Percentiles rank a stretch among this genome's conserved stretches.
Conservation (phyloP, 2,888 invertebrate species). For the Carterocephalus palaemon region DNA sequence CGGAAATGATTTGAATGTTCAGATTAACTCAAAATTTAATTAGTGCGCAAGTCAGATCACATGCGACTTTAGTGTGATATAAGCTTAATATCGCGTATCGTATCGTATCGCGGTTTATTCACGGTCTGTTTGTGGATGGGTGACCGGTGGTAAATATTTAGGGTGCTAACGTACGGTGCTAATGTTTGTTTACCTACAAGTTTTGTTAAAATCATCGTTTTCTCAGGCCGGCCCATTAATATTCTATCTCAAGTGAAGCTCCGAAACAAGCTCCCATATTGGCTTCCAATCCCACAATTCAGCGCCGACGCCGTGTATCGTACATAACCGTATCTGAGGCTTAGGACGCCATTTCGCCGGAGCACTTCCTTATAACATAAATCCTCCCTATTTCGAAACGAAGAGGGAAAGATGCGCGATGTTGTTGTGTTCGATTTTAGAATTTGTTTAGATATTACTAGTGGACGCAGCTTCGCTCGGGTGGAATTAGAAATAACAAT, state of each 20-base stretch:
- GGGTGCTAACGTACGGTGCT: no score
- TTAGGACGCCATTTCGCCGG: conserved; percentile 66
- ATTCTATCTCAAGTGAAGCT: conserved; percentile 7
- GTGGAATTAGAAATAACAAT: no score
- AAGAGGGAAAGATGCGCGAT: conserved; percentile 37
- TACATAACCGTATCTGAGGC: conserved; percentile 64
- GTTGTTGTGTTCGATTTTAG: conserved; percentile 31
- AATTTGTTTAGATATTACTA: conserved; percentile 23
- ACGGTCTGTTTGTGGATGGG: no score
- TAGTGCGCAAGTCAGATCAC: conserved; percentile 4
- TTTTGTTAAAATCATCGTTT: no score
- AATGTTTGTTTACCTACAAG: no score
- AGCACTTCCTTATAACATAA: conserved; percentile 72
- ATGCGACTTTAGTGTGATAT: no score
- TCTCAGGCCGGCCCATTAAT: no score
- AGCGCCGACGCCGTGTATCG: conserved; percentile 28
- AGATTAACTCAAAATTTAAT: conserved; percentile 8
- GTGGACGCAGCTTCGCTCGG: no score
- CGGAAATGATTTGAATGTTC: conserved; percentile 5
- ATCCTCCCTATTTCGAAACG: conserved; percentile 59
- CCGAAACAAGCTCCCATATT: conserved; percentile 15
- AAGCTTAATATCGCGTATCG: no score
- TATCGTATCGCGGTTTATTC: no score
- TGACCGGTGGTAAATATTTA: no score
- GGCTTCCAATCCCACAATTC: conserved; percentile 11